These are phyloP conservation scores for Tenthredo amoena DNA, from an alignment of 2,888 invertebrate genomes.

Conservation along the genomic window DNA sequence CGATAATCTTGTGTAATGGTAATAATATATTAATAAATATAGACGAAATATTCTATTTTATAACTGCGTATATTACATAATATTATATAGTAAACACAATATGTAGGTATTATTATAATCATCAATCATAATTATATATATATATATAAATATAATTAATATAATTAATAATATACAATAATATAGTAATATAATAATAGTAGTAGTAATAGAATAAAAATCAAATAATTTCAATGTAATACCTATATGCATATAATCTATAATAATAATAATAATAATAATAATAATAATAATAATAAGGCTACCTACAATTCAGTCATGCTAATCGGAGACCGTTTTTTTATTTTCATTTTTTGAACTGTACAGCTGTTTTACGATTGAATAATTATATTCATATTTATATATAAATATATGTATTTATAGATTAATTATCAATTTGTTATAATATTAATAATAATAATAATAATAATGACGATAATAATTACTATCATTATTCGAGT, in stretches of 20 bases:
- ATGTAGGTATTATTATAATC: slow-evolving; percentile 60
- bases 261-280: slow-evolving; percentile 54
- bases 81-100: slow-evolving; percentile 74
- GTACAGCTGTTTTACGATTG: slow-evolving; percentile 72
- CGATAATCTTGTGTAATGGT: neutral
- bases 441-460: neutral
- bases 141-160: slow-evolving; percentile 40
- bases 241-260: slow-evolving; percentile 34
- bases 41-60: slow-evolving; percentile 47
- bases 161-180: slow-evolving; percentile 47
- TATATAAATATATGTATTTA: neutral
- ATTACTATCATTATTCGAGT: slow-evolving; percentile 66
- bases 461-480: slow-evolving; percentile 28
- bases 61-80: slow-evolving; percentile 74
- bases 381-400: slow-evolving; percentile 31
- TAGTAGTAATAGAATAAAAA: neutral
- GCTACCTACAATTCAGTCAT: slow-evolving; percentile 70
- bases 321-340: slow-evolving; percentile 41
- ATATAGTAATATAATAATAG: slow-evolving; percentile 45
- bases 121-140: slow-evolving; percentile 51
- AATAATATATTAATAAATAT: neutral
- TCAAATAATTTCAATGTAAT: neutral
- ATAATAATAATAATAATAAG: slow-evolving; percentile 69
- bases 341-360: slow-evolving; percentile 63
- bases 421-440: neutral